These are phyloP conservation scores for Rhinatrema bivittatum DNA, from an alignment of 2,797 vertebrate genomes.

Conservation along the genomic window DNA sequence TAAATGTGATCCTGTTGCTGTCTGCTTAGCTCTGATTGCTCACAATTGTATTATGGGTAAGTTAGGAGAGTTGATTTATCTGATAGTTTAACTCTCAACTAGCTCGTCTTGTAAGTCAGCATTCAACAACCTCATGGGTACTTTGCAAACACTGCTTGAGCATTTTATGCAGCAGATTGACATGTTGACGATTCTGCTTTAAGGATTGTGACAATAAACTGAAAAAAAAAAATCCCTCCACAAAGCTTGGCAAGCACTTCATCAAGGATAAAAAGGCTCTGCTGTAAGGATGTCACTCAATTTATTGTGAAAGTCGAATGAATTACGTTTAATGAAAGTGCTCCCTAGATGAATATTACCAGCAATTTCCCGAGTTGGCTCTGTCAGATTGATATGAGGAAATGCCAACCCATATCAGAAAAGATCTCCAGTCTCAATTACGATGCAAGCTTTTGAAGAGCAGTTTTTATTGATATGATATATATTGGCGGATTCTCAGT, in stretches of 20 bases:
- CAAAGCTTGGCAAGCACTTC: conserved; percentile 64
- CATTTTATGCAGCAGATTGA: conserved; percentile 54
- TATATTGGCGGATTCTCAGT: conserved; percentile 32
- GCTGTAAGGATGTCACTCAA: conserved; percentile 71
- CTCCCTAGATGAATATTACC: conserved; percentile 75
- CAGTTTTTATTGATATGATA: conserved; percentile 53
- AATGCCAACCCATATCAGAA: conserved; percentile 57
- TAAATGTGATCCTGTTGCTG: not conserved
- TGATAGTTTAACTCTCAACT: conserved; percentile 34
- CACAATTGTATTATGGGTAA: conserved; percentile 8
- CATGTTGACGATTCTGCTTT: conserved; percentile 62
- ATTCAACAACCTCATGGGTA: conserved; percentile 45
- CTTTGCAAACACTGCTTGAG: conserved; percentile 52
- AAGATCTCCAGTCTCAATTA: conserved; percentile 58
- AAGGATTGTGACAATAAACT: conserved; percentile 66
- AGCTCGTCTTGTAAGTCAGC: conserved; percentile 44
- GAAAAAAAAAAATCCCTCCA: conserved; percentile 25
- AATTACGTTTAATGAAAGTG: conserved; percentile 76
- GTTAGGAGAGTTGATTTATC: conserved; percentile 47
- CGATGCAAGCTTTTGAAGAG: conserved; percentile 56
- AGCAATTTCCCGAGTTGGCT: conserved; percentile 67
- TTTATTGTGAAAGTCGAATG: conserved; percentile 78
- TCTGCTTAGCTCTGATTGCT: not conserved
- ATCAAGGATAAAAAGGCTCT: conserved; percentile 72
- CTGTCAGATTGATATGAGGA: conserved; percentile 62